Conservation (phyloP, 2,888 invertebrate genomes). For the Polymixis flavicincta region DNA sequence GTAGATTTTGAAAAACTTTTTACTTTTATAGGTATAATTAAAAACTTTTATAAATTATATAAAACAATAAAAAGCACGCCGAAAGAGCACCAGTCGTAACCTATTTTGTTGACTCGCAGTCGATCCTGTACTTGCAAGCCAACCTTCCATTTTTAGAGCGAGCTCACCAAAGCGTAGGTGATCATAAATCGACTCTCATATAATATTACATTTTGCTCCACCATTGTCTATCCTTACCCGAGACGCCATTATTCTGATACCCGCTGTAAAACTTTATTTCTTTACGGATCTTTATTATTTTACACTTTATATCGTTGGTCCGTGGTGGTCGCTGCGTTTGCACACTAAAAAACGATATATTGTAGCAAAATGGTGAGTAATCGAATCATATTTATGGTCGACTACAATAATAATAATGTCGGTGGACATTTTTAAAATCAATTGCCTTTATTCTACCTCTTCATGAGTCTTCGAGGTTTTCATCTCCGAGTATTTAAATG, state of each 20-base stretch:
- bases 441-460: slow-evolving; percentile 66
- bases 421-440: slow-evolving; percentile 77
- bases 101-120: not conserved
- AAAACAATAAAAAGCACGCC: too few species aligned
- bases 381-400: slow-evolving; percentile 80
- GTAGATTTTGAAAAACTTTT: too few species aligned
- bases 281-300: slow-evolving; percentile 82
- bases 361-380: slow-evolving; percentile 82
- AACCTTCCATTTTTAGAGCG: slow-evolving; percentile 52
- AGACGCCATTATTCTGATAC: slow-evolving; percentile 77
- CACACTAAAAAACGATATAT: slow-evolving; percentile 79
- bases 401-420: slow-evolving; percentile 76
- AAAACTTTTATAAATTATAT: too few species aligned
- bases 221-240: slow-evolving; percentile 60
- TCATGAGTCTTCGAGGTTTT: slow-evolving; percentile 67
- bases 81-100: not conserved
- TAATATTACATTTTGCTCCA: slow-evolving; percentile 71
- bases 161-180: slow-evolving; percentile 41
- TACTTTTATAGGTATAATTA: too few species aligned
- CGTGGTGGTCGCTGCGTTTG: slow-evolving; percentile 64
- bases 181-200: slow-evolving; percentile 70
- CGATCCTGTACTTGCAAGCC: slow-evolving; percentile 21
- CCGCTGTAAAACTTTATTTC: slow-evolving; percentile 84
- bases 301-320: slow-evolving; percentile 72
- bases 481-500: slow-evolving; percentile 63